Conservation (phyloP, 2,888 invertebrate species). For the Acleris holmiana region DNA sequence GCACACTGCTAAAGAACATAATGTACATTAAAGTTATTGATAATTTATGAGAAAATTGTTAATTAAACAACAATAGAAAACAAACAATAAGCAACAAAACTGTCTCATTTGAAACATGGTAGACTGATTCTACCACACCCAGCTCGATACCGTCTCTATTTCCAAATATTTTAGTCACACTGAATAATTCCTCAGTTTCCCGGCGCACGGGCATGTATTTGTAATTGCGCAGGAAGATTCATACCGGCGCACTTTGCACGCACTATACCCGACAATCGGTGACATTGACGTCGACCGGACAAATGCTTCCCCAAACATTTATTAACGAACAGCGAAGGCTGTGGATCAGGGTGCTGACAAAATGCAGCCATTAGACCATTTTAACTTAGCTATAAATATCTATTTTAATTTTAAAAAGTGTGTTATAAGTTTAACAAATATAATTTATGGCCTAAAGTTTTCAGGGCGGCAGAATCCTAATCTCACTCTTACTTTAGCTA, state of each 20-base stretch:
- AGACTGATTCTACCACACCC: neutral
- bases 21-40: too few relatives aligned
- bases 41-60: too few relatives aligned
- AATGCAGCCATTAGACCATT: neutral
- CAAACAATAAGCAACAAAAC: neutral
- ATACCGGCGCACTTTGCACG: slow-evolving; percentile 29
- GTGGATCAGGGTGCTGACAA: slow-evolving; percentile 37
- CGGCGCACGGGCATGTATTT: slow-evolving; percentile 11
- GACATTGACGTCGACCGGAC: slow-evolving; percentile 82
- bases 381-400: too few relatives aligned
- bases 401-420: too few relatives aligned
- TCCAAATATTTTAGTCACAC: slow-evolving; percentile 18
- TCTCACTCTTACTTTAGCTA: too few relatives aligned
- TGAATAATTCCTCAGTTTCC: slow-evolving; percentile 29
- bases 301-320: slow-evolving; percentile 80
- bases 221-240: slow-evolving; percentile 30
- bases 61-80: too few relatives aligned
- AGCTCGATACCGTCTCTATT: slow-evolving; percentile 1
- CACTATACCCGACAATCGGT: slow-evolving; percentile 55
- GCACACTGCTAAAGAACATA: too few relatives aligned
- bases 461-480: too few relatives aligned
- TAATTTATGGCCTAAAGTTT: too few relatives aligned
- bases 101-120: neutral
- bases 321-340: slow-evolving; percentile 61
- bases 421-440: too few relatives aligned